phyloP scores from a whole-genome alignment of 2,113 vertebrate genomes.

The Hyperopisus bebe region DNA sequence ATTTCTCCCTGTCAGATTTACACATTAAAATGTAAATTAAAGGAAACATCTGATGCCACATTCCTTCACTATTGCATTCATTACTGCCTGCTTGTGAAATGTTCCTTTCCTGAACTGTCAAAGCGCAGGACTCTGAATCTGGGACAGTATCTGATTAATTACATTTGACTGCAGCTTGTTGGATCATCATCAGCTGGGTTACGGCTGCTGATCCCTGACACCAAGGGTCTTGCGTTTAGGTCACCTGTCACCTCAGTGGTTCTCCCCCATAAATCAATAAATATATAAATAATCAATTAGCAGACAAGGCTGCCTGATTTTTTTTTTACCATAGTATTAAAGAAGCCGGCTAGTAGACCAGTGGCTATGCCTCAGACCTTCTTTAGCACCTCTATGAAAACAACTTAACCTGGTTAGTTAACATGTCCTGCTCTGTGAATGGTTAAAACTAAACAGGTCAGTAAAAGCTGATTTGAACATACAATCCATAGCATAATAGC shows the following conservation, averaged over 20 bases:
- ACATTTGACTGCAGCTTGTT: background rate
- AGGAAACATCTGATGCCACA: background rate
- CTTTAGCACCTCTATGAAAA: background rate
- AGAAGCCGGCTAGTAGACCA: background rate
- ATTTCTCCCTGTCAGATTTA: background rate
- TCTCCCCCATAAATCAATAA: background rate
- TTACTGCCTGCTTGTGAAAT: background rate
- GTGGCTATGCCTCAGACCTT: background rate
- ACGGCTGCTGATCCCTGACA: background rate
- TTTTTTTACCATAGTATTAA: background rate
- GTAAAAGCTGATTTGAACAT: background rate
- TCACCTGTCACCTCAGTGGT: background rate
- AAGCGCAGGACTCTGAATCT: background rate
- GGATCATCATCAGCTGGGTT: background rate
- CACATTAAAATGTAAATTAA: background rate
- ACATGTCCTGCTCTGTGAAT: background rate
- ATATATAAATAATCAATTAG: background rate
- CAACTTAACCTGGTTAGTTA: background rate
- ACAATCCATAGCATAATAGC: background rate
- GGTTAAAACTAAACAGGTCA: background rate
- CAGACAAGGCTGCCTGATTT: background rate
- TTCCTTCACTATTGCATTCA: background rate
- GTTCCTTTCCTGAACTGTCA: background rate
- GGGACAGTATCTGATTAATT: slow-evolving; percentile 4
- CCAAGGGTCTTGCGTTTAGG: background rate